These are phyloP conservation scores for Maconellicoccus hirsutus DNA, from an alignment of 1,140 invertebrate genomes.

Conservation along the genomic window DNA sequence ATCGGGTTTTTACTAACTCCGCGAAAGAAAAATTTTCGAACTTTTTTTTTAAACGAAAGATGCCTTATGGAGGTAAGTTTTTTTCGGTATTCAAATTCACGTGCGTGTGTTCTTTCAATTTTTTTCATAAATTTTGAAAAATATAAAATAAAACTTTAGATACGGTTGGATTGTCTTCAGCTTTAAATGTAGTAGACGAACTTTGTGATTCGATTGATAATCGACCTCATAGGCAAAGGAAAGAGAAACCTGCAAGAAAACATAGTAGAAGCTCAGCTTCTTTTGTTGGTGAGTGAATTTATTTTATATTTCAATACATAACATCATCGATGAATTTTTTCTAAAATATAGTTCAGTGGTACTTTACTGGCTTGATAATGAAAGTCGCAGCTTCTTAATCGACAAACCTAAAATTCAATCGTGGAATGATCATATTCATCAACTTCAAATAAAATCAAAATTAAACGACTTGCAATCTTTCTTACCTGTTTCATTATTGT, in stretches of 20 bases:
- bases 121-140: not conserved
- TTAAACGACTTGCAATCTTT: too few species aligned
- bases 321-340: too few species aligned
- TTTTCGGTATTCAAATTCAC: not conserved
- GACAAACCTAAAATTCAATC: too few species aligned
- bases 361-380: too few species aligned
- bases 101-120: not conserved
- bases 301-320: not conserved
- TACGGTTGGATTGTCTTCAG: not conserved
- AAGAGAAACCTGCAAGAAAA: not conserved
- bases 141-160: not conserved
- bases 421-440: too few species aligned
- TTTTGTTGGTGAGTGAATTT: conserved; percentile 5
- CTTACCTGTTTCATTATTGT: too few species aligned
- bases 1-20: not conserved
- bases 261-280: not conserved
- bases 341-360: too few species aligned
- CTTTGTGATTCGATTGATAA: conserved; percentile 14
- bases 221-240: not conserved
- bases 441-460: too few species aligned
- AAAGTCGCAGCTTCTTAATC: too few species aligned
- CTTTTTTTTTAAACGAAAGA: not conserved
- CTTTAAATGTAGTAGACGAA: conserved; percentile 14
- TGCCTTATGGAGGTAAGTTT: conserved; percentile 16
- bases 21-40: too few species aligned